Percentiles rank a stretch among this genome's conserved stretches.
phyloP scores from a whole-genome alignment of 2,888 invertebrate species.

The Parnassius apollo region DNA sequence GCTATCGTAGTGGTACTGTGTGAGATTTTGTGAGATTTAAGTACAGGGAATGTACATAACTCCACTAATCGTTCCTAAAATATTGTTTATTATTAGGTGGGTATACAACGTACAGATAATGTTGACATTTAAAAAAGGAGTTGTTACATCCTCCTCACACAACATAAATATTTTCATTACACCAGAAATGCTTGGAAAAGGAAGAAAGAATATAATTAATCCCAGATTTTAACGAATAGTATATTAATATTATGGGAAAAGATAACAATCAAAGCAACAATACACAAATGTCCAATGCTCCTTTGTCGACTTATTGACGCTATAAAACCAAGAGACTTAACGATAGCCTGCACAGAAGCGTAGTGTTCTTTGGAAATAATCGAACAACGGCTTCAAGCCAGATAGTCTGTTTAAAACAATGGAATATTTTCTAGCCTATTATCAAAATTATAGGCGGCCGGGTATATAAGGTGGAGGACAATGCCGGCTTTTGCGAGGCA shows the following conservation, averaged over 20 bases:
- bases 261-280: slow-evolving; percentile 47
- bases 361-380: slow-evolving; percentile 50
- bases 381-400: slow-evolving; percentile 63
- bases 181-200: not conserved
- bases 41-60: too few relatives aligned
- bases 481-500: slow-evolving; percentile 45
- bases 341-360: slow-evolving; percentile 31
- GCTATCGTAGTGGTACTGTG: too few relatives aligned
- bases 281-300: slow-evolving; percentile 29
- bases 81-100: too few relatives aligned
- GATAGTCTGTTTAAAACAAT: slow-evolving; percentile 70
- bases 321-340: slow-evolving; percentile 46
- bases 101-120: too few relatives aligned
- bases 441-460: slow-evolving; percentile 74
- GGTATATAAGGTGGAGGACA: slow-evolving; percentile 56
- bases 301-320: slow-evolving; percentile 61
- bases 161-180: too few relatives aligned
- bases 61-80: too few relatives aligned
- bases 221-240: not conserved
- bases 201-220: not conserved
- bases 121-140: too few relatives aligned
- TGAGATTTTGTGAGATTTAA: too few relatives aligned
- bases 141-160: too few relatives aligned
- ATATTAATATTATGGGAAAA: slow-evolving; percentile 10
- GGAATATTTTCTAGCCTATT: slow-evolving; percentile 78